Evolutionary conservation across 2,888 invertebrate genomes (phyloP).

Genomic region (Aleiodes testaceus): DNA sequence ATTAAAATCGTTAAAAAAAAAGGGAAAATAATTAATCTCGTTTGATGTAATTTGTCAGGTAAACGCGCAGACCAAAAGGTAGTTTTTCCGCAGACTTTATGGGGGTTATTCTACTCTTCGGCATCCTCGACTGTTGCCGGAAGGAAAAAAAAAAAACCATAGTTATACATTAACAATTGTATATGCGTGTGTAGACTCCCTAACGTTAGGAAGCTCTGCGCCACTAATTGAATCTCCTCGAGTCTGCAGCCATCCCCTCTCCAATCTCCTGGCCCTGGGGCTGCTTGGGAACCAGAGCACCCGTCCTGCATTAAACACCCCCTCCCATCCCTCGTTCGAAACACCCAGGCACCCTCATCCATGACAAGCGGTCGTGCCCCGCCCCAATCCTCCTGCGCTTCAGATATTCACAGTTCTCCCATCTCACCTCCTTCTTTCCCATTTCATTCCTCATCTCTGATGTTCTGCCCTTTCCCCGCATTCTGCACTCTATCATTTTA

Average conservation of each 20-base stretch:
- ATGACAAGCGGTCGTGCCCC: constrained; percentile 62
- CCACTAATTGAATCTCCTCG: constrained; percentile 72
- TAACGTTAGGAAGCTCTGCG: constrained; percentile 72
- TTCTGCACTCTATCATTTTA: constrained; percentile 2
- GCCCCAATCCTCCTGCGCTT: constrained; percentile 52
- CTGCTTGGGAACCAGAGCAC: constrained; percentile 70
- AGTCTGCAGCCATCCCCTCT: constrained; percentile 64
- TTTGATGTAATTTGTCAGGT: constrained; percentile 31
- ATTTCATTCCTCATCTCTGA: constrained; percentile 42
- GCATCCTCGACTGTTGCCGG: constrained; percentile 20
- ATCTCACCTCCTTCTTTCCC: constrained; percentile 43
- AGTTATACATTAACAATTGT: constrained; percentile 39
- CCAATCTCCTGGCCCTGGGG: not conserved
- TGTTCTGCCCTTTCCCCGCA: constrained; percentile 9
- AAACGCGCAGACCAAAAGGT: constrained; percentile 10
- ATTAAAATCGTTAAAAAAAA: not conserved
- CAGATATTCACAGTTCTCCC: constrained; percentile 47
- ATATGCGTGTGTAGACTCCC: constrained; percentile 68
- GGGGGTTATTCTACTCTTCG: constrained; percentile 24
- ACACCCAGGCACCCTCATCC: constrained; percentile 69
- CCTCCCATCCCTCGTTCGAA: constrained; percentile 65
- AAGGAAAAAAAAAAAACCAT: constrained; percentile 16
- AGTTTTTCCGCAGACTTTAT: constrained; percentile 7
- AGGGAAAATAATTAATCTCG: constrained; percentile 22
- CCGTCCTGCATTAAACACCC: constrained; percentile 72